Base-by-base conservation (phyloP, 2,888 invertebrate genomes). In the Seladonia tumulorum region DNA sequence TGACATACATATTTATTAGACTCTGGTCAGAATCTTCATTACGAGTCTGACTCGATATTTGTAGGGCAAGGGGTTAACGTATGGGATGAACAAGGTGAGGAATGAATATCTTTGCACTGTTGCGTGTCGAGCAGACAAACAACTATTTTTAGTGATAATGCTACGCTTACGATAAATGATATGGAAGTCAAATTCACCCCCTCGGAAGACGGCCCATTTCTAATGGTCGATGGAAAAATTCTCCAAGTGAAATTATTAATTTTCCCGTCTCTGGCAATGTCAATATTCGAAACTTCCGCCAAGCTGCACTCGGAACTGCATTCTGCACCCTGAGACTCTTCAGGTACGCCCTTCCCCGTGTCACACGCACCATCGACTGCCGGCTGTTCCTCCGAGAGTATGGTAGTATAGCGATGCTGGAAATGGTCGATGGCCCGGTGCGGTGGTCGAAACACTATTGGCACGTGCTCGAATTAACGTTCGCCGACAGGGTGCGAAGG, bases 301-400 rank as follows among this genome's bases (percentile, higher is more conserved):
- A 22, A 68, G 14, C 5, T 25, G 25, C 25, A 60, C 25, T 60
- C 60, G 14, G 22, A 39, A 10, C 66, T 35, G 35, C 35, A 22
- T 18, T 10, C 10, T 22, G 29, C 68, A 42, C 68, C 18, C 68
- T 22, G n/a, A 12, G 68, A 68, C n/a, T 42, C 39, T 12, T n/a
- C 68, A n/a, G 22, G 25, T 29, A 5, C 60, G 14, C 73, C 78
- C 73, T 84, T 84, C 63, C 85, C 35, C 80, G 79, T 49, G 57
- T 76, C 78, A 45, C 81, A 78, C 84, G 47, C 75, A 73, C 70
- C 80, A 45, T 71, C 45, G 45, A 88, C 88, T 88, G 87, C 53
- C 75, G 78, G 49, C 75, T 53, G 81, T 74, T 87, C 80, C 18
- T 70, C 70, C 53, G 22, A 3, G 29, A 47, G 18, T 10, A 29